A percentile compares a stretch with the other conserved stretches of the same genome.
Conservation (phyloP, 2,113 vertebrate genomes). For the Haemorhous mexicanus region DNA sequence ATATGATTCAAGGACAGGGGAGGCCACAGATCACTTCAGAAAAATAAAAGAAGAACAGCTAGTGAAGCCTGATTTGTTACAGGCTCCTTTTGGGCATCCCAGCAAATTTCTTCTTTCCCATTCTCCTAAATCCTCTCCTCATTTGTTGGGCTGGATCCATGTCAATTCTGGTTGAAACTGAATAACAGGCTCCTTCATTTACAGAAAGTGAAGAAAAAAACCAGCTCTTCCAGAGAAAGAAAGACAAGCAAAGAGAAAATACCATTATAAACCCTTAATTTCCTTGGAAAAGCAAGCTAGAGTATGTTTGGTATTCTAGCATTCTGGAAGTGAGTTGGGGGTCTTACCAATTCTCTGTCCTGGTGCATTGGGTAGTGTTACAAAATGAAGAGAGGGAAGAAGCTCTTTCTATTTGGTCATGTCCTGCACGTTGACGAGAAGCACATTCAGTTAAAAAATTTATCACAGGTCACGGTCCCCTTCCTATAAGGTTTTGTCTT, state of each 20-base stretch:
- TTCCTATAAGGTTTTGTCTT: background rate
- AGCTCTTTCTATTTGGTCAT: background rate
- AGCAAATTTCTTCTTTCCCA: background rate
- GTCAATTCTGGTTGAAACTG: background rate
- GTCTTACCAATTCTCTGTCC: background rate
- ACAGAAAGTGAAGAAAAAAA: background rate
- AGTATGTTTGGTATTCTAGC: background rate
- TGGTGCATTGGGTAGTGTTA: background rate
- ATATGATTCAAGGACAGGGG: conserved; percentile 1
- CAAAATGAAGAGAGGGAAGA: background rate
- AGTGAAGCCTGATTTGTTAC: background rate
- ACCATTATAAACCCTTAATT: background rate
- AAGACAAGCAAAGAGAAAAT: background rate
- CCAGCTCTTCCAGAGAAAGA: background rate
- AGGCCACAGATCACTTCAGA: background rate
- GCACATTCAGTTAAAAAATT: background rate
- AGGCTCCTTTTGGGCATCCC: background rate
- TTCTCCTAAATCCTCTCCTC: background rate
- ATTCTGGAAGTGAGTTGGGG: background rate
- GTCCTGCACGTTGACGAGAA: background rate
- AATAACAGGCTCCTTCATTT: background rate
- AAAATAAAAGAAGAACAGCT: background rate
- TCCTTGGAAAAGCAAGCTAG: background rate
- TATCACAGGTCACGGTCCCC: background rate
- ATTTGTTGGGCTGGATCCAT: background rate